Evolutionary conservation across 2,888 invertebrate genomes (phyloP), one percentile per base, ranked within the genome.

Genomic region (Hydriomena furcata): DNA sequence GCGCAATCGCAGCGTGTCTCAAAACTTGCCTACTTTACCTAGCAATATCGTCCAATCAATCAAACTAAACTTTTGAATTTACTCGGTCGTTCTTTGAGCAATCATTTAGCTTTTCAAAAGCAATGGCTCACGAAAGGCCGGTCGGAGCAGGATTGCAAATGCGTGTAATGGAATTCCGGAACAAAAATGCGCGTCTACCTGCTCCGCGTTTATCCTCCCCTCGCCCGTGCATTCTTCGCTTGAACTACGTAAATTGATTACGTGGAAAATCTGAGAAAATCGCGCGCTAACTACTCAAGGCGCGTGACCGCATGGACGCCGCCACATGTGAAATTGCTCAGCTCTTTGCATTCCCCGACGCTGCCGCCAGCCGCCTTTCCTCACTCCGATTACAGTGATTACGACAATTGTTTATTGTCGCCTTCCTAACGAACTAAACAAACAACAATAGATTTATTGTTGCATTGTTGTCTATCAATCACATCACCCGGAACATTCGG

Each of bases 181-280:
- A 84, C 82, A 86, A 87, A 85, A 85, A 84, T 83, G 71, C 71
- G 73, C 79, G 71, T 78, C 80, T 84, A 85, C 83, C 85, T 84
- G 83, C 71, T 42, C 36, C 27, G 52, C 43, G 35, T 30, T 36
- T 25, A 42, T 43, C 41, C 45, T 40, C 32, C 52, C 61, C 64
- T 65, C 65, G 47, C 47, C 48, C 13, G 31, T 68, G 69, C 78
- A 73, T 78, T 71, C 79, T 75, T 60, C 65, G 70, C 72, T 74
- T 68, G 69, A 78, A 78, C 72, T 71, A 72, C 78, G 82, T 81
- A 82, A 88, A 87, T 84, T 83, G 82, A 82, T 85, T 87, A 84
- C 81, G 76, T 77, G 83, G 86, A 88, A 88, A 88, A 88, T 81
- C 79, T 75, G 76, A 84, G 88, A 83, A 88, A 88, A 88, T 79